Conservation (phyloP, 2,888 invertebrate species). For the Pseudococcus viburni region DNA sequence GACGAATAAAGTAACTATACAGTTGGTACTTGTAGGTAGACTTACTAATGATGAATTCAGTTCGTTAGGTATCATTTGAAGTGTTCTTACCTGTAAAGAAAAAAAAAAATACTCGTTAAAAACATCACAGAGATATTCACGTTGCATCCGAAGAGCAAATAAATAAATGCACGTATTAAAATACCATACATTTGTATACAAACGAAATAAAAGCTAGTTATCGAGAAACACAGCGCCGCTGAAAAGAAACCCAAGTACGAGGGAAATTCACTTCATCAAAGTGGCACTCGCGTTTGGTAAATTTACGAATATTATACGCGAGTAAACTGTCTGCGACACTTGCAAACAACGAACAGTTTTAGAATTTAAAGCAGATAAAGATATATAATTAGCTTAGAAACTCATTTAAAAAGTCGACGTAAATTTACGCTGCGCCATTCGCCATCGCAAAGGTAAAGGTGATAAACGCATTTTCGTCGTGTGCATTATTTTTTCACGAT, state of each 20-base stretch:
- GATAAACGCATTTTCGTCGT: conserved; percentile 18
- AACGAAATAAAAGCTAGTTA: neutral
- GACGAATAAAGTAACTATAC: neutral
- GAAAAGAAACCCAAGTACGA: neutral
- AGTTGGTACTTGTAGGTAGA: neutral
- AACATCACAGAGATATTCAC: neutral
- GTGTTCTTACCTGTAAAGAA: neutral
- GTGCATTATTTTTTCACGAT: conserved; percentile 29
- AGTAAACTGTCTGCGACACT: conserved; percentile 3
- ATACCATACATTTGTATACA: neutral
- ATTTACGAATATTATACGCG: neutral
- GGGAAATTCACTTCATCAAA: neutral
- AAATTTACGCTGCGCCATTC: neutral
- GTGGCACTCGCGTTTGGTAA: neutral
- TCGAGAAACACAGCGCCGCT: neutral
- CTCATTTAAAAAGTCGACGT: conserved; percentile 19
- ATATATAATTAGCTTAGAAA: conserved; percentile 14
- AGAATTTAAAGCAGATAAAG: conserved; percentile 29
- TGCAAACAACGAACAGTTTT: neutral
- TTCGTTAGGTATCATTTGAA: neutral
- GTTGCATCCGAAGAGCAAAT: neutral
- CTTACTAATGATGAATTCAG: neutral
- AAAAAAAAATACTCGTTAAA: neutral
- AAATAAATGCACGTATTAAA: neutral
- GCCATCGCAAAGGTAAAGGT: neutral